Evolutionary conservation across 1,140 invertebrate genomes (phyloP).

Genomic region (Drosophila funebris): DNA sequence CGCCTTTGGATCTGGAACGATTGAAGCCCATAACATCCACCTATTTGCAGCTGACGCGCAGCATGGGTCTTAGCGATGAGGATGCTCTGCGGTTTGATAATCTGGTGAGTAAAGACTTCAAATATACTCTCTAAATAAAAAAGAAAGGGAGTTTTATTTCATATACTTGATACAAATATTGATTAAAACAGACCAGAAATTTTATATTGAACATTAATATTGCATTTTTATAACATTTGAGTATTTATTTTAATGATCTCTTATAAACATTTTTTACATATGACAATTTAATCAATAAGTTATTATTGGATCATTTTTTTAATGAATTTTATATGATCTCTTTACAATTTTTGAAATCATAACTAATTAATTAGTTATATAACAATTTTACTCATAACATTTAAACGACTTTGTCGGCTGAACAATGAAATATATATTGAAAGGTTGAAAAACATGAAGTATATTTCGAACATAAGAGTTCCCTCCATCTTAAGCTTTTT

Average conservation of each 20-base stretch:
- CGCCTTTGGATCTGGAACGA: constrained; percentile 84
- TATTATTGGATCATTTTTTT: background rate
- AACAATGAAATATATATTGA: too few species aligned
- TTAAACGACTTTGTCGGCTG: too few species aligned
- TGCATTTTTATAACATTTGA: background rate
- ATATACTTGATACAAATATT: too few species aligned
- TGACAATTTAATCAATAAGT: background rate
- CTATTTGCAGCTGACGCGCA: constrained; percentile 92
- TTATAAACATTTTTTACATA: background rate
- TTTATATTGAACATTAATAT: background rate
- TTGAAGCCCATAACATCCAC: constrained; percentile 93
- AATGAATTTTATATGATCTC: constrained; percentile 5
- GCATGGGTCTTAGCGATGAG: constrained; percentile 86
- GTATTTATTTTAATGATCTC: background rate
- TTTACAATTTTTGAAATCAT: background rate
- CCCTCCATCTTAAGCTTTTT: background rate
- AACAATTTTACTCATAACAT: constrained; percentile 3
- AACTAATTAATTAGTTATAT: background rate
- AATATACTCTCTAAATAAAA: constrained; percentile 66
- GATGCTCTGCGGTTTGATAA: constrained; percentile 87
- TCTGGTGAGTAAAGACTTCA: constrained; percentile 83
- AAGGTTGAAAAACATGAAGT: too few species aligned
- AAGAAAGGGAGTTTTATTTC: background rate
- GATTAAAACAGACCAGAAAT: too few species aligned
- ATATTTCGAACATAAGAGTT: too few species aligned